These are phyloP conservation scores for Hyles lineata DNA, from an alignment of 2,888 invertebrate species.

Conservation along the genomic window DNA sequence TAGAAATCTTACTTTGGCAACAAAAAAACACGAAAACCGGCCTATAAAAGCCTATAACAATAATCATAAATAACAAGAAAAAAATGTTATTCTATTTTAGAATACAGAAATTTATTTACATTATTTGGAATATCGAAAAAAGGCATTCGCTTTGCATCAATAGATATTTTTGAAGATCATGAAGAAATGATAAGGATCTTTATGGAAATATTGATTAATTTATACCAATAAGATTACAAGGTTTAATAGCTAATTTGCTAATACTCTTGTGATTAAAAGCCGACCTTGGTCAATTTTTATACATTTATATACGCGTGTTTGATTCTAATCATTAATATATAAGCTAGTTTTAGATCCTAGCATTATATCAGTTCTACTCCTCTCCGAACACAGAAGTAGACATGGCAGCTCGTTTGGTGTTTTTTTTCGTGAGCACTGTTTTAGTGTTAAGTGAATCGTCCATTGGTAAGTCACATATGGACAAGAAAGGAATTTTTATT, in stretches of 20 bases:
- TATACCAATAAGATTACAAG: conserved; percentile 5
- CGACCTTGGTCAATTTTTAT: not conserved
- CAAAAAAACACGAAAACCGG: no score
- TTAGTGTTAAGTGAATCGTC: conserved; percentile 6
- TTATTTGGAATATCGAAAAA: not conserved
- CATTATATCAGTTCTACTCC: conserved; percentile 15
- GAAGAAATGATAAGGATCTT: not conserved
- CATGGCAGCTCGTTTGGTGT: not conserved
- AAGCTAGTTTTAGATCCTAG: not conserved
- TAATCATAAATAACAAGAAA: not conserved
- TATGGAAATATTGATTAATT: not conserved
- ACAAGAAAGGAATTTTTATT: not conserved
- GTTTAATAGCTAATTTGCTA: conserved; percentile 5
- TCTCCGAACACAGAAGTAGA: conserved; percentile 10
- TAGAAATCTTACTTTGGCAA: no score
- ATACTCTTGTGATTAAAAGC: not conserved
- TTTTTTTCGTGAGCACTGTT: conserved; percentile 8
- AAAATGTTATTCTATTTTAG: not conserved
- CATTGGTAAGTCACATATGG: not conserved
- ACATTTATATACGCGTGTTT: conserved; percentile 3
- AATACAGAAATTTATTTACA: not conserved
- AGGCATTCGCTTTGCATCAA: not conserved
- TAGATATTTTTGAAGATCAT: not conserved
- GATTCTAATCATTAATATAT: conserved; percentile 1
- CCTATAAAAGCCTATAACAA: no score